Evolutionary conservation across 2,888 invertebrate species (phyloP).

Genomic region (Agrotis puta): DNA sequence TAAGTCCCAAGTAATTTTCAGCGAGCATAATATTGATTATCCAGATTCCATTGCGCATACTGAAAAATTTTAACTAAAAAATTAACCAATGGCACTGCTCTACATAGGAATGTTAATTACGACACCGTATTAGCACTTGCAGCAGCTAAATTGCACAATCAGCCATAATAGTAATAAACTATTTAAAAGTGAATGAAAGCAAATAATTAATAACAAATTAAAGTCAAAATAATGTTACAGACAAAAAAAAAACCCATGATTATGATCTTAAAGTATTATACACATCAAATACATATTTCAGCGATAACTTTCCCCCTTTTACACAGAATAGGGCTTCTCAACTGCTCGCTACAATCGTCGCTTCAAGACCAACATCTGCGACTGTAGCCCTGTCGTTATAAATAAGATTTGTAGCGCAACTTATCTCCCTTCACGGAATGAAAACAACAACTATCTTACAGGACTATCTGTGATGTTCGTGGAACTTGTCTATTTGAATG

Average conservation of each 20-base stretch:
- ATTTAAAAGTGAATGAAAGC: no score
- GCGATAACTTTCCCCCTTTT: not conserved
- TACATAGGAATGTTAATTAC: not conserved
- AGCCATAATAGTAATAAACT: no score
- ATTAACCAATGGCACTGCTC: not conserved
- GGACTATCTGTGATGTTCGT: slow-evolving; percentile 2
- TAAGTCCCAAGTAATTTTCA: not conserved
- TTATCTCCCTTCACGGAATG: slow-evolving; percentile 24
- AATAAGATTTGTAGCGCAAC: slow-evolving; percentile 55
- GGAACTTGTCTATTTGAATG: not conserved
- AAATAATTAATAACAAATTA: no score
- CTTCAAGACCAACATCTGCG: slow-evolving; percentile 34
- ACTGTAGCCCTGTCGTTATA: slow-evolving; percentile 46
- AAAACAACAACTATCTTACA: slow-evolving; percentile 28
- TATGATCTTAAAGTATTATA: not conserved
- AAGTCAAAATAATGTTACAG: no score
- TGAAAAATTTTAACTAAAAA: not conserved
- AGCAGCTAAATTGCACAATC: not conserved
- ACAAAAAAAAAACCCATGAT: no score
- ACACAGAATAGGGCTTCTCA: slow-evolving; percentile 32
- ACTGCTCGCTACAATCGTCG: slow-evolving; percentile 1
- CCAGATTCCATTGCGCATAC: no score
- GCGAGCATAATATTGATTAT: no score
- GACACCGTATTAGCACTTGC: not conserved
- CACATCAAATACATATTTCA: not conserved